A percentile compares a stretch with the other conserved stretches of the same genome.
These are phyloP conservation scores for Nettapus auritus DNA, from an alignment of 2,113 vertebrate species.

Conservation along the genomic window DNA sequence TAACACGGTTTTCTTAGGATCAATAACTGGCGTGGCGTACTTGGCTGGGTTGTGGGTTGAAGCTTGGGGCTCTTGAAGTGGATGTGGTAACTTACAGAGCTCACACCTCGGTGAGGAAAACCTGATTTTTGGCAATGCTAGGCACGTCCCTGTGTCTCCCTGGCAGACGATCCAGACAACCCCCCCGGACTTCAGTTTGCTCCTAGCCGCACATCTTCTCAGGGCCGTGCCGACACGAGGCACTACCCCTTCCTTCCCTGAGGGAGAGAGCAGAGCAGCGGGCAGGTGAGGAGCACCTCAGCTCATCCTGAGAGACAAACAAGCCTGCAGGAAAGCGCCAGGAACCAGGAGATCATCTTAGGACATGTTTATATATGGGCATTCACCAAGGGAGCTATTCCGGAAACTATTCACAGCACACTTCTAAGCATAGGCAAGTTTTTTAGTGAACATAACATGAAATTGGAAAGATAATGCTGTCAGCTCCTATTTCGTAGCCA, in stretches of 20 bases:
- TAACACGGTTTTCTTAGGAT: not conserved
- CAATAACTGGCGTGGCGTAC: not conserved
- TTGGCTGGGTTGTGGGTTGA: not conserved
- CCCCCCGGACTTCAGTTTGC: not conserved
- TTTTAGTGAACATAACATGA: not conserved
- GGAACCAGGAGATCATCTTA: not conserved
- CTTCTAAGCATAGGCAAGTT: not conserved
- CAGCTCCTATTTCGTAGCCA: not conserved
- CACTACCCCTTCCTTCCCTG: not conserved
- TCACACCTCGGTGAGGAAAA: not conserved
- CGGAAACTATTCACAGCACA: not conserved
- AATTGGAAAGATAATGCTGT: not conserved
- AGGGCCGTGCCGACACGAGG: not conserved
- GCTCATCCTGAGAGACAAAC: not conserved
- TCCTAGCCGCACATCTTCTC: not conserved
- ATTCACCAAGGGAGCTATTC: not conserved
- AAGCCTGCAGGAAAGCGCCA: not conserved
- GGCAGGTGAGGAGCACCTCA: not conserved
- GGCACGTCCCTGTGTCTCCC: not conserved
- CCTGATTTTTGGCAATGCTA: not conserved
- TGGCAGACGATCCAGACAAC: conserved; percentile 44
- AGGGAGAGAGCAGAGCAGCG: not conserved
- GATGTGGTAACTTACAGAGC: not conserved
- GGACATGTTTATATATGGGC: not conserved
- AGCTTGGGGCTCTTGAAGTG: not conserved